Base-by-base conservation (phyloP, 2,797 vertebrate species). In the Stomatorhinus walkeri region DNA sequence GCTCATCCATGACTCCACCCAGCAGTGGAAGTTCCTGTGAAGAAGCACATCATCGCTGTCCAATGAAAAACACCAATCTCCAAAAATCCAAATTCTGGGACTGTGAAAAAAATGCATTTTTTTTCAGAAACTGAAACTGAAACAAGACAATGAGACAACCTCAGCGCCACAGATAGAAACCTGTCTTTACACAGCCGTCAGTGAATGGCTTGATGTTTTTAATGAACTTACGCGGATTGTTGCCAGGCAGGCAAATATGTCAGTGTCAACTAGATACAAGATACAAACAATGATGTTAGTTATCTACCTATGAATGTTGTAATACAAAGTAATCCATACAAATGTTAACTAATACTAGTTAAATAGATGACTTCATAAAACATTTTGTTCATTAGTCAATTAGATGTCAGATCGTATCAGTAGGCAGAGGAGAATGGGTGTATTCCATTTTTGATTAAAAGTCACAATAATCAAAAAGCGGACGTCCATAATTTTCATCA, bases 11-110 rank as follows among this genome's bases (percentile, higher is more conserved):
- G 95, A 95, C 94, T 99, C 98, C 1, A 98, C 95, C 98, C 98
- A 99, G 89, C 97, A 98, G 0, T 99, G 98, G 94, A 97, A 99
- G 92, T 99, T 99, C 98, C 98, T 99, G 87, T 0, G 2, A 43
- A 84, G 59, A 40, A 10, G 46, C 4, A 48, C 19, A 68, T 68
- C 28, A 5, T 68, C 28, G 12, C 10, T 32, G 64, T 16, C 28
- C 64, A 68, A 32, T 68, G 24, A 68, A 32, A 68, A 72, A 72
- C 64, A 16, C 28, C 4, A 2, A 36, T 32, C 28, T 72, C 64
- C 64, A 36, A 72, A 72, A 72, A 72, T 32, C 64, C 64, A 16
- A 36, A 72, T 72, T 14, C 36, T 14, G 12, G 64, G 1, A 72
- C 10, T 16, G 3, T 36, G 28, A 72, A 4, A 68, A 32, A 68